Evolutionary conservation across 1,140 invertebrate genomes (phyloP), one percentile per base, ranked within the genome.

Genomic region (Wiebesia pumilae): DNA sequence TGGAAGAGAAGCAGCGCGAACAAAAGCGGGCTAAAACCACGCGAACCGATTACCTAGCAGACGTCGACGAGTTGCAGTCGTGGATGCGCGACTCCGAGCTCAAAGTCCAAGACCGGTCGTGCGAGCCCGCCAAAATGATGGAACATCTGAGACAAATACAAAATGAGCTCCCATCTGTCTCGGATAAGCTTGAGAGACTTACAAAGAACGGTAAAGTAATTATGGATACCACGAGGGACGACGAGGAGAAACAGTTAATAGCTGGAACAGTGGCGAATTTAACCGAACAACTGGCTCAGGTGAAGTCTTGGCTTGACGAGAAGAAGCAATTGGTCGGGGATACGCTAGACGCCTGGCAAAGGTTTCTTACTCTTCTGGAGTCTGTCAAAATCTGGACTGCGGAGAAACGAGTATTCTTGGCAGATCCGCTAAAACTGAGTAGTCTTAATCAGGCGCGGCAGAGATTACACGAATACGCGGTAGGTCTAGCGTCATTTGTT

Each of bases 1-100:
- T 98, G 96, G 97, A 98, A 89, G 97, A 97, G 89, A 98, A 98
- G 91, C 95, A 97, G 88, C 95, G 96, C 90, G 97, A 98, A 92
- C 96, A 97, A 91, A 98, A 98, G 91, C 95, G 97, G 77, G 97
- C 97, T 14, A 95, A 96, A 89, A 97, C 97, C 30, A 95, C 96
- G 80, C 95, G 97, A 33, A 95, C 95, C 35, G 97, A 98, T 84
- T 98, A 97, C 92, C 91, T 96, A 16, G 93, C 94, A 30, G 97
- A 97, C 88, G 96, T 97, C 14, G 97, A 98, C 87, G 95, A 96
- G 84, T 95, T 98, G 1, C 97, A 97, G 89, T 94, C 95, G 38
- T 98, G 98, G 98, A 94, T 98, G 54, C 95, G 96, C 65, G 95
- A 96, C 73, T 96, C 97, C 0, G 97, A 98, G 91, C 93, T 97